These are phyloP conservation scores for Homarus americanus DNA, from an alignment of 1,140 invertebrate species.

Conservation along the genomic window DNA sequence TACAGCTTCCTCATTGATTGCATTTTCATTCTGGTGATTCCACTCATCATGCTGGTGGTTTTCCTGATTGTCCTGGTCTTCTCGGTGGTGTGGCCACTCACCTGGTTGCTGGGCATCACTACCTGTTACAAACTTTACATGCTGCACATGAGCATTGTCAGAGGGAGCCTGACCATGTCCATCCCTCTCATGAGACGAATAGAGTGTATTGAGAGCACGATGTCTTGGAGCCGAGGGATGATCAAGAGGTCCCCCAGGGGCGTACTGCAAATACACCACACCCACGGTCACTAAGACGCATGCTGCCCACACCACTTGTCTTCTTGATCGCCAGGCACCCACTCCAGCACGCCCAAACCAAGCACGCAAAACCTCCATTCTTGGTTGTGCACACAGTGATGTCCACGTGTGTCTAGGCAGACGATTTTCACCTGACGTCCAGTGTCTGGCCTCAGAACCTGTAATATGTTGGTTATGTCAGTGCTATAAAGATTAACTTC, in stretches of 20 bases:
- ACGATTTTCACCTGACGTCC: neutral
- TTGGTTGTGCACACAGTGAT: constrained; percentile 1
- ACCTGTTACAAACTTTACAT: constrained; percentile 60
- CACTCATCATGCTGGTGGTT: constrained; percentile 26
- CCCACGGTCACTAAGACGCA: constrained; percentile 62
- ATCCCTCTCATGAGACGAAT: constrained; percentile 47
- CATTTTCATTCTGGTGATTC: constrained; percentile 54
- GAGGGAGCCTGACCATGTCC: constrained; percentile 26
- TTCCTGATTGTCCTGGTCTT: constrained; percentile 36
- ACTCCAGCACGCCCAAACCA: constrained; percentile 65
- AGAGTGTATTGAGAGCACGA: constrained; percentile 58
- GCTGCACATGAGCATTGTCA: constrained; percentile 37
- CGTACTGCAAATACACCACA: constrained; percentile 61
- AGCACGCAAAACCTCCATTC: constrained; percentile 56
- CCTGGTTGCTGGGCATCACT: constrained; percentile 27
- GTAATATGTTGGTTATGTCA: neutral
- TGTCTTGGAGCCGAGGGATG: constrained; percentile 53
- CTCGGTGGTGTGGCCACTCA: constrained; percentile 1
- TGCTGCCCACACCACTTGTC: constrained; percentile 60
- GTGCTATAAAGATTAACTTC: neutral
- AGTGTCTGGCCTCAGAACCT: constrained; percentile 4
- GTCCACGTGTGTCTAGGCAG: neutral
- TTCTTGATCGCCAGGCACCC: constrained; percentile 51
- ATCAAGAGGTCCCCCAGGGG: constrained; percentile 41
- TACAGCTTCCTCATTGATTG: constrained; percentile 45